These are phyloP conservation scores for Leptobrachium ailaonicum DNA, from an alignment of 2,113 vertebrate genomes.

Conservation along the genomic window DNA sequence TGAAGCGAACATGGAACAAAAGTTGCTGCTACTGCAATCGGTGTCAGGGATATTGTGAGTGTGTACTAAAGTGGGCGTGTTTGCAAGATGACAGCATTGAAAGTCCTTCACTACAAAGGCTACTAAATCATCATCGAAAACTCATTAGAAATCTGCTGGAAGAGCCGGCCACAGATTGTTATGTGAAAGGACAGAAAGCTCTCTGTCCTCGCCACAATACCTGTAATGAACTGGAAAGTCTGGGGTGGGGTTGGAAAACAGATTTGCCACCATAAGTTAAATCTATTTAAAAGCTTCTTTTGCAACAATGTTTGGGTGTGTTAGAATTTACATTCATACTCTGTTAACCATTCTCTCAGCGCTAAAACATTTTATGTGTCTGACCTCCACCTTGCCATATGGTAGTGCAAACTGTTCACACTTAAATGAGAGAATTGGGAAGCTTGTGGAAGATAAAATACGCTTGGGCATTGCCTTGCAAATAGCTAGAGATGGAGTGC, in stretches of 20 bases:
- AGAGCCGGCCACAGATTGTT: slow-evolving; percentile 79
- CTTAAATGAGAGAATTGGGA: slow-evolving; percentile 50
- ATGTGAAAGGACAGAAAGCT: slow-evolving; percentile 68
- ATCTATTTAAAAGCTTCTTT: slow-evolving; percentile 67
- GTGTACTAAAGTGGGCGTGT: neutral
- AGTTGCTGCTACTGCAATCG: slow-evolving; percentile 5
- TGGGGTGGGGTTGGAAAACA: slow-evolving; percentile 73
- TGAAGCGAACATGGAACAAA: slow-evolving; percentile 56
- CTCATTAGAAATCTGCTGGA: slow-evolving; percentile 86
- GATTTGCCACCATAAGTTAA: slow-evolving; percentile 70
- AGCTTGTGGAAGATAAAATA: slow-evolving; percentile 30
- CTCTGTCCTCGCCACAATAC: slow-evolving; percentile 79
- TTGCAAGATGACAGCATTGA: slow-evolving; percentile 47
- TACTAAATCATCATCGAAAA: slow-evolving; percentile 86
- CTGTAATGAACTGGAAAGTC: slow-evolving; percentile 82
- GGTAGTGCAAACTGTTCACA: slow-evolving; percentile 68
- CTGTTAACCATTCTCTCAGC: slow-evolving; percentile 85
- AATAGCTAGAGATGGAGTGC: slow-evolving; percentile 16
- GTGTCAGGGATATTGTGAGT: neutral
- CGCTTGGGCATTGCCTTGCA: slow-evolving; percentile 15
- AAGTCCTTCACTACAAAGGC: slow-evolving; percentile 63
- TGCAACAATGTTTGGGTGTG: slow-evolving; percentile 86
- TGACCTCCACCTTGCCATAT: slow-evolving; percentile 96
- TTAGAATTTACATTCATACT: slow-evolving; percentile 86
- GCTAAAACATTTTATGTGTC: slow-evolving; percentile 87